Base-by-base conservation (phyloP, 2,888 invertebrate species). In the Epirrhoe tristata region DNA sequence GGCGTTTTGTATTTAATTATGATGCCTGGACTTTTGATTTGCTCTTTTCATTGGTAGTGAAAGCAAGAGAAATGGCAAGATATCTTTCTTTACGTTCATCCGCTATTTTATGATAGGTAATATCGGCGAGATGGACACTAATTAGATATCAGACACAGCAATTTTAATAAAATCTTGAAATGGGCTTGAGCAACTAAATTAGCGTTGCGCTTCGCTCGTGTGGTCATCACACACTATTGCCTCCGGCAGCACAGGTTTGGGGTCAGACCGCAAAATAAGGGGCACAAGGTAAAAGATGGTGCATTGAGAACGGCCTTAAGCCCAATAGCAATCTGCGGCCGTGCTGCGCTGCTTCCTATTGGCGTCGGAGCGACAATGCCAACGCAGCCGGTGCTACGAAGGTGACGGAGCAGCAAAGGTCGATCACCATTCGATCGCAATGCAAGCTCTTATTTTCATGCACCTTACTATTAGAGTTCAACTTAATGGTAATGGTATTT, bases 221-320 rank as follows among this genome's bases (percentile, higher is more conserved):
- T 75, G 77, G 70, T 81, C 78, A 77, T 80, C 78, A 76, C 74
- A 77, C 75, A 81, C 74, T 78, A 79, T 76, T 77, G 76, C 76
- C 68, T 74, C 72, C 72, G 74, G 71, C 70, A 72, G 73, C 76
- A 77, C 71, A 70, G 77, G 83, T 91, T 91, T 91, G 84, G 89
- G 93, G 91, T 92, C 91, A 91, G 81, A 85, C 84, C 78, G 82
- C 83, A 81, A 81, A 80, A 83, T 90, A 93, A 93, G 92, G 90
- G 86, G 93, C 88, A 93, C 93, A 93, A 93, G 93, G 93, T 90
- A 90, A 93, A 91, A 93, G 93, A 93, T 93, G 93, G 93, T 93
- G 91, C 93, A 93, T 93, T 93, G 92, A 92, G 87, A 90, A 88
- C 84, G 93, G 88, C 93, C 93, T 93, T 92, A 93, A 88, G 91